Evolutionary conservation across 1,140 invertebrate species (phyloP), one percentile per base, ranked within the genome.

Genomic region (Gonatopus flavifemur): DNA sequence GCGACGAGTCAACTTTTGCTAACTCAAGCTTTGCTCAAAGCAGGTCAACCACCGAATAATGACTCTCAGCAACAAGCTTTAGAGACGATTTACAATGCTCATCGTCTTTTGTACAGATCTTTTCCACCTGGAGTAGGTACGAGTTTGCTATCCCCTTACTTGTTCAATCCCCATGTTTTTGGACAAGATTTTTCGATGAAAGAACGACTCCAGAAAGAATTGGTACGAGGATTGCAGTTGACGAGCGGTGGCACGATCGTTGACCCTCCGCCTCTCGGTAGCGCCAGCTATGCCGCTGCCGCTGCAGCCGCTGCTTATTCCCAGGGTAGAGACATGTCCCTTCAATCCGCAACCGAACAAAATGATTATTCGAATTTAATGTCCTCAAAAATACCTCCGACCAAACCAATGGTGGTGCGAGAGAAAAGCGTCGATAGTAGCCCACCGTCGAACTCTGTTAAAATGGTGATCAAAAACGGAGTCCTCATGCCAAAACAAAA

Each of bases 381-480:
- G 12, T 33, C 46, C 0, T 31, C 58, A 3, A 59, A 64, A 24
- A 39, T 62, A 12, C 20, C 25, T 3, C 10, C 25, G 2, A 45
- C 22, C 10, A 59, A 65, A 30, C 37, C 49, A 2, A 1, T 51
- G 4, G 19, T 55, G 0, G 65, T 58, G 20, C 40, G 56, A 13
- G 75, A 76, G 16, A 65, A 74, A 15, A 66, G 69, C 10, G 7
- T 46, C 5, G 46, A 59, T 0, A 48, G 42, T 10, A 47, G 63
- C 0, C 15, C 67, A 0, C 45, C 76, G 36, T 67, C 78, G 0
- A 88, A 87, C 59, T 86, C 88, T 1, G 88, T 91, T 0, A 90
- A 91, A 70, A 91, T 92, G 89, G 90, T 93, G 0, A 90, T 93
- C 42, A 93, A 92, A 71, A 93, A 93, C 50, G 91, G 91, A 0